These are phyloP conservation scores for Strigamia crassipes DNA, from an alignment of 2,888 invertebrate species.

Conservation along the genomic window DNA sequence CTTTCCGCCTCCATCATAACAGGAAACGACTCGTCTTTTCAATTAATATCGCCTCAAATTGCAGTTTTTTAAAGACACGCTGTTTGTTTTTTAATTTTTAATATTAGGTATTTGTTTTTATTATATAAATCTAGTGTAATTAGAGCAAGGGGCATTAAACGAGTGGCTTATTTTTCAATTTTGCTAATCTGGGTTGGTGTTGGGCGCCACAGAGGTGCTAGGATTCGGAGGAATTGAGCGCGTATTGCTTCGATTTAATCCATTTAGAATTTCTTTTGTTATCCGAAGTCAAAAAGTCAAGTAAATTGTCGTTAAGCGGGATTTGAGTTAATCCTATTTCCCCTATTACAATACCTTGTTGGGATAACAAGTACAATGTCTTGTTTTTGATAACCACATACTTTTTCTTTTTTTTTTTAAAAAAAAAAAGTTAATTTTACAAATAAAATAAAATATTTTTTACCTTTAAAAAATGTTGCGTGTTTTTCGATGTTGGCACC, in stretches of 20 bases:
- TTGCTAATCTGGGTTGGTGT: not conserved
- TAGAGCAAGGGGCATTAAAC: not conserved
- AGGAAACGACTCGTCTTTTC: conserved; percentile 11
- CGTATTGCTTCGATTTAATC: not conserved
- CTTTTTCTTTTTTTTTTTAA: too few species aligned
- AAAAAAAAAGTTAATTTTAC: too few species aligned
- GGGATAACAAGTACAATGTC: not conserved
- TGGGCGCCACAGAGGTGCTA: not conserved
- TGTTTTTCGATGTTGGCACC: not conserved
- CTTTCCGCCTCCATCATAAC: conserved; percentile 21
- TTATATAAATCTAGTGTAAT: not conserved
- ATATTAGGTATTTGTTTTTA: not conserved
- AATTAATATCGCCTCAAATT: not conserved
- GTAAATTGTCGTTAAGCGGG: not conserved
- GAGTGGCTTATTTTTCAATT: conserved; percentile 4
- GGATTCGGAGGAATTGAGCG: not conserved
- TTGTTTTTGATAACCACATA: not conserved
- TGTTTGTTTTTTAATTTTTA: not conserved
- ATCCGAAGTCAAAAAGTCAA: not conserved
- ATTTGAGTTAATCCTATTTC: not conserved
- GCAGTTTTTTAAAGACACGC: not conserved
- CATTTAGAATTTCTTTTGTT: not conserved
- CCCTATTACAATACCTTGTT: not conserved
- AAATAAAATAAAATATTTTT: not conserved
- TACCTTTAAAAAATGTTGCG: not conserved